phyloP scores from a whole-genome alignment of 2,888 invertebrate species.

The Eudasyphora cyanicolor region DNA sequence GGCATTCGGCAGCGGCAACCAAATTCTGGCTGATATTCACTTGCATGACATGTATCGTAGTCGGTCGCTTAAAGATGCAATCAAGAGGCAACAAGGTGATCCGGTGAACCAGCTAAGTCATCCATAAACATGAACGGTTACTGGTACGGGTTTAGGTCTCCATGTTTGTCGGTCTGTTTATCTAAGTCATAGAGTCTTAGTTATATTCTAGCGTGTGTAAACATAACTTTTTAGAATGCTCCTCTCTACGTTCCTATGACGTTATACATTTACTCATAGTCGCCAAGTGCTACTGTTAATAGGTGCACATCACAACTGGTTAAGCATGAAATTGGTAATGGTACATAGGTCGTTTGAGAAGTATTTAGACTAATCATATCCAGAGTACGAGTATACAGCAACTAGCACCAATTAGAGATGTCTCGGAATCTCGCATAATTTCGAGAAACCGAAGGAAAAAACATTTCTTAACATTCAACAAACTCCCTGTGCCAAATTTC shows the following conservation, averaged over 20 bases:
- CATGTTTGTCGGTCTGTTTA: too few species aligned
- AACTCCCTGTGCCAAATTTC: too few species aligned
- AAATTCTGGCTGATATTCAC: background rate
- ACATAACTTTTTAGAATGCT: too few species aligned
- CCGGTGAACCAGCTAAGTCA: background rate
- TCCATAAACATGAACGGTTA: background rate
- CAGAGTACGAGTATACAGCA: too few species aligned
- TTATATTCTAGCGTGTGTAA: too few species aligned
- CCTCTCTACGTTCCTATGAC: too few species aligned
- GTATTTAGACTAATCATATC: background rate
- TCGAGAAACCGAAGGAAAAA: background rate
- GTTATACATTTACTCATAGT: too few species aligned
- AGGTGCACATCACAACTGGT: slow-evolving; percentile 31
- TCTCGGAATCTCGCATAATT: background rate
- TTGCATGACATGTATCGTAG: background rate
- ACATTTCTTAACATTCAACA: too few species aligned
- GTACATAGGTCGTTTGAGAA: background rate
- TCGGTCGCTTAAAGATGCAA: background rate
- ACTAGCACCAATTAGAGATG: too few species aligned
- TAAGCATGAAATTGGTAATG: background rate
- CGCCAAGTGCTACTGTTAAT: slow-evolving; percentile 6
- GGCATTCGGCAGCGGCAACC: background rate
- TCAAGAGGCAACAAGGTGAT: slow-evolving; percentile 37
- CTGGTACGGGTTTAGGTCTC: too few species aligned
- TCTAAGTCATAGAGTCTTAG: too few species aligned